Conservation (phyloP, 2,888 invertebrate species). For the Chymomyza procnemis region DNA sequence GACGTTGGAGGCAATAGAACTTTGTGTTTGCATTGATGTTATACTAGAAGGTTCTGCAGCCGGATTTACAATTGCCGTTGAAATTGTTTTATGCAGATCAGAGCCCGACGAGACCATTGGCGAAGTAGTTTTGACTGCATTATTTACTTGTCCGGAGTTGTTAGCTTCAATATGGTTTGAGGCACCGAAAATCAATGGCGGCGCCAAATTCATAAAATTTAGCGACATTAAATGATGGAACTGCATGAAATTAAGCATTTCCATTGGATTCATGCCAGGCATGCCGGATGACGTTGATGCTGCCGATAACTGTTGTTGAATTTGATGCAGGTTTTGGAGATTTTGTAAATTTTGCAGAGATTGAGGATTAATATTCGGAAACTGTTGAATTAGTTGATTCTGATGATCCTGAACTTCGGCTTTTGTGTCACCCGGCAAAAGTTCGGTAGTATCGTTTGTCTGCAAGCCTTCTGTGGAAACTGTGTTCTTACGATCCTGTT, state of each 20-base stretch:
- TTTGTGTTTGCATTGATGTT: neutral
- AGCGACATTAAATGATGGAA: conserved; percentile 94
- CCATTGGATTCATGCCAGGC: conserved; percentile 87
- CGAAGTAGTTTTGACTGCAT: conserved; percentile 18
- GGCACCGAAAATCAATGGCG: conserved; percentile 82
- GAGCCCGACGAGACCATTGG: conserved; percentile 48
- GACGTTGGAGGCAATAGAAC: neutral
- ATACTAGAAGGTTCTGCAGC: conserved; percentile 52
- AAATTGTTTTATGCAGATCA: conserved; percentile 66
- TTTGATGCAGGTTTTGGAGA: conserved; percentile 75
- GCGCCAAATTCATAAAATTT: conserved; percentile 96
- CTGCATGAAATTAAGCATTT: conserved; percentile 90
- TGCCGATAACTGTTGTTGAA: conserved; percentile 72
- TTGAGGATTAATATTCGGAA: conserved; percentile 38
- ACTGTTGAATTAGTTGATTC: conserved; percentile 30
- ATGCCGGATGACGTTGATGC: conserved; percentile 78
- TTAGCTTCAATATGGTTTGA: conserved; percentile 2
- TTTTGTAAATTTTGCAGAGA: conserved; percentile 64
- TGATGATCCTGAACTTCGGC: conserved; percentile 30
- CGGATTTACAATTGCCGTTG: conserved; percentile 59
- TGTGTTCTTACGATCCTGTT: conserved; percentile 50
- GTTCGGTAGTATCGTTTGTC: conserved; percentile 30
- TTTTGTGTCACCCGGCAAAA: conserved; percentile 21
- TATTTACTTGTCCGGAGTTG: conserved; percentile 66
- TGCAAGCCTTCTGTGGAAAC: conserved; percentile 2